phyloP scores from a whole-genome alignment of 2,888 invertebrate genomes.

The Agriopis marginaria region DNA sequence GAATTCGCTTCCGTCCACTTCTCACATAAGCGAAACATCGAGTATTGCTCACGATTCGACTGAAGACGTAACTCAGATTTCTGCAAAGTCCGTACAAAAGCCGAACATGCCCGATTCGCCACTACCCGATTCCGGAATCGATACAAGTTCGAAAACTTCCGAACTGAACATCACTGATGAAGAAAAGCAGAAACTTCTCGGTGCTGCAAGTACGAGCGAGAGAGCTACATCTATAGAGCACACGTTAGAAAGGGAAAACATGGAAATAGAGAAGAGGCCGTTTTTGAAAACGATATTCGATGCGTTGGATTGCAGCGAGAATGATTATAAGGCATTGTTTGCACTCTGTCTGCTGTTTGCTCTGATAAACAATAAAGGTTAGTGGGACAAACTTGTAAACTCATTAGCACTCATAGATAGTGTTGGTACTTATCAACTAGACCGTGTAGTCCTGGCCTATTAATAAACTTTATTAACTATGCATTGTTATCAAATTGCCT shows the following conservation, averaged over 20 bases:
- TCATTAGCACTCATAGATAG: conserved; percentile 34
- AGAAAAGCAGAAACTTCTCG: conserved; percentile 91
- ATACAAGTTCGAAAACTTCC: conserved; percentile 72
- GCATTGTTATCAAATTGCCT: background rate
- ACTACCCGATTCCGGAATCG: conserved; percentile 78
- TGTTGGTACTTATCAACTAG: conserved; percentile 5
- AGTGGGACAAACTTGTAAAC: conserved; percentile 48
- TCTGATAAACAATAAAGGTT: conserved; percentile 97
- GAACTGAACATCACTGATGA: conserved; percentile 94
- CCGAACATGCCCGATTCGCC: conserved; percentile 83
- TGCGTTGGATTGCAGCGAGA: conserved; percentile 95
- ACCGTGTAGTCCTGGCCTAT: background rate
- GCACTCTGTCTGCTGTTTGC: conserved; percentile 97
- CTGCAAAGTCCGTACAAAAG: conserved; percentile 58
- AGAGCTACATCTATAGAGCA: conserved; percentile 63
- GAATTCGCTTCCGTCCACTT: conserved; percentile 81
- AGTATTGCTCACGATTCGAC: conserved; percentile 82
- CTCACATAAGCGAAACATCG: conserved; percentile 82
- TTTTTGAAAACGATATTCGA: conserved; percentile 96
- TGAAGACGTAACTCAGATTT: conserved; percentile 78
- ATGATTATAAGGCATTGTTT: conserved; percentile 97
- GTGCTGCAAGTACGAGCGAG: conserved; percentile 59
- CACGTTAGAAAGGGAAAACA: conserved; percentile 70
- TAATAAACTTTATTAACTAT: background rate
- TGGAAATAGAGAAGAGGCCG: conserved; percentile 88